A percentile compares a stretch with the other conserved stretches of the same genome.
Evolutionary conservation across 1,140 invertebrate species (phyloP).

Genomic region (Tyrophagus putrescentiae): DNA sequence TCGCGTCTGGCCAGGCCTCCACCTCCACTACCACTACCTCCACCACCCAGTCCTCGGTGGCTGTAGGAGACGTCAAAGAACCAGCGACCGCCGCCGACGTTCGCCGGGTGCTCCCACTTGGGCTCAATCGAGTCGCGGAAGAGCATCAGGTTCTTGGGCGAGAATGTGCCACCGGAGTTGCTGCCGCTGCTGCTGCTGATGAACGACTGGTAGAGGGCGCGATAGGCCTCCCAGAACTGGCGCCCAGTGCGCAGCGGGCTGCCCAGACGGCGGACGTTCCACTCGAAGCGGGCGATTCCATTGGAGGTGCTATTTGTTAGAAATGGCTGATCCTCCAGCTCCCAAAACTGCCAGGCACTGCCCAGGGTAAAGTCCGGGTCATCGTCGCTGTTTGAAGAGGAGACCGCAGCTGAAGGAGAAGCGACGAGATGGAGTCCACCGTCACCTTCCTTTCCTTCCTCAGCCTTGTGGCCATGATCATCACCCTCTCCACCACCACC

Average conservation of each 20-base stretch:
- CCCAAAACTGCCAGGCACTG: slow-evolving; percentile 3
- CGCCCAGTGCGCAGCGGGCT: neutral
- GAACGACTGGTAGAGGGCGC: neutral
- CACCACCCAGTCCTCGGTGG: neutral
- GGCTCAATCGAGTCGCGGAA: slow-evolving; percentile 3
- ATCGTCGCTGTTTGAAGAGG: neutral
- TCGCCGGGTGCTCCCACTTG: slow-evolving; percentile 1
- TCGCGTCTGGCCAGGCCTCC: too few species aligned
- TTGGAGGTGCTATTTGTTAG: too few species aligned
- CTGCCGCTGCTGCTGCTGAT: neutral
- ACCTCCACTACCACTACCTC: neutral
- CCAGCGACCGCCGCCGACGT: slow-evolving; percentile 7
- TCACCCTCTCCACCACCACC: too few species aligned
- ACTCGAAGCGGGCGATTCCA: neutral
- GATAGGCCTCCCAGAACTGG: neutral
- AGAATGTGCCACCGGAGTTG: neutral
- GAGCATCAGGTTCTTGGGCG: too few species aligned
- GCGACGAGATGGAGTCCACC: neutral
- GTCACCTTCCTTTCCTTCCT: too few species aligned
- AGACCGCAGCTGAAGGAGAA: neutral
- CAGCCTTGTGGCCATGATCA: too few species aligned
- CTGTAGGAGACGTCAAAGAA: slow-evolving; percentile 2
- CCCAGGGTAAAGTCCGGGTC: neutral
- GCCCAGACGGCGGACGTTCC: neutral
- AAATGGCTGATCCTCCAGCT: neutral